Conservation (phyloP, 2,797 vertebrate species). For the Tachyglossus aculeatus region DNA sequence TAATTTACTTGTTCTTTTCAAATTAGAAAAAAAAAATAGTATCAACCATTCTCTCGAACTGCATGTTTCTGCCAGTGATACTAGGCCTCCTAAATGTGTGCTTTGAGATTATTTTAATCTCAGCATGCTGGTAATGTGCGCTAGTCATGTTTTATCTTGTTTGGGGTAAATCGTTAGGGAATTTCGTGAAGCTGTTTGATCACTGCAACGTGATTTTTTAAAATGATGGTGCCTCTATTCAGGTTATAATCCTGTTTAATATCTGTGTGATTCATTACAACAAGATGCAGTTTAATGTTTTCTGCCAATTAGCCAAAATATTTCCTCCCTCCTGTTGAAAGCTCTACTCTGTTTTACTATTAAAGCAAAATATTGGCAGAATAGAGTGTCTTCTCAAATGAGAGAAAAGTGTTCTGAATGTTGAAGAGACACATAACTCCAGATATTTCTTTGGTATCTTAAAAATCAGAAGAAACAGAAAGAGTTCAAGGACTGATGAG, state of each 20-base stretch:
- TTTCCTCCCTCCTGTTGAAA: conserved; percentile 36
- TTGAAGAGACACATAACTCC: neutral
- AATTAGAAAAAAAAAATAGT: neutral
- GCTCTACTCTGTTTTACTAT: conserved; percentile 38
- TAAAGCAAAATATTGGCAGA: conserved; percentile 33
- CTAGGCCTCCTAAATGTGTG: conserved; percentile 34
- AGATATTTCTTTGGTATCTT: no score
- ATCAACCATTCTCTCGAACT: conserved; percentile 13
- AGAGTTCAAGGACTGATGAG: no score
- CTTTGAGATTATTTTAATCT: conserved; percentile 62
- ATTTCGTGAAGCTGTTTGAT: conserved; percentile 56
- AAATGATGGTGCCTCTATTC: conserved; percentile 52
- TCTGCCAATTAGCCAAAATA: conserved; percentile 42
- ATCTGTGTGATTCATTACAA: conserved; percentile 59
- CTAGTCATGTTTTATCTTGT: conserved; percentile 68
- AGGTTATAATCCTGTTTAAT: conserved; percentile 61
- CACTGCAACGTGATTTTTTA: conserved; percentile 51
- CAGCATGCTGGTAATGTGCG: conserved; percentile 38
- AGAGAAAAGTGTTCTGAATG: neutral
- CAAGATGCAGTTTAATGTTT: conserved; percentile 50
- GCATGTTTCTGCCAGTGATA: conserved; percentile 17
- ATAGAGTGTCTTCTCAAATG: neutral
- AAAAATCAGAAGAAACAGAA: no score
- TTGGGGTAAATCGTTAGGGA: conserved; percentile 51
- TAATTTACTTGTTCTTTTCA: conserved; percentile 21